These are phyloP conservation scores for Tipula unca DNA, from an alignment of 2,888 invertebrate species.

Conservation along the genomic window DNA sequence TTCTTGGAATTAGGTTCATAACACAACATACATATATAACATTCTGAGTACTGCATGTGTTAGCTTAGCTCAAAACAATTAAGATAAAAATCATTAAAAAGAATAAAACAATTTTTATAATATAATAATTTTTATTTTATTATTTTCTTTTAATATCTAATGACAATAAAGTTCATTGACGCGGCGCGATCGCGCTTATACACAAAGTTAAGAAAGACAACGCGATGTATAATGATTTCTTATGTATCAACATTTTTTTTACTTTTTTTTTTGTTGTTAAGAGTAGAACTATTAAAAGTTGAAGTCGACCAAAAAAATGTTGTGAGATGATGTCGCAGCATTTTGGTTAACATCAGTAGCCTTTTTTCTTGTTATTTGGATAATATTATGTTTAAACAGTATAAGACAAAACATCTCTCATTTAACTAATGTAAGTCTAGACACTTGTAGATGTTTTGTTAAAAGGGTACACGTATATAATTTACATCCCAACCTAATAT, in stretches of 20 bases:
- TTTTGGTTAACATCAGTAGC: neutral
- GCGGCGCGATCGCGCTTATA: neutral
- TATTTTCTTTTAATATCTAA: neutral
- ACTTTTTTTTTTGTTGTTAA: neutral
- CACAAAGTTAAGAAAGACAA: neutral
- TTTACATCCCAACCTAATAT: neutral
- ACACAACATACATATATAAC: too few relatives aligned
- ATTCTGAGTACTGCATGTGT: neutral
- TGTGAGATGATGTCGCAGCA: neutral
- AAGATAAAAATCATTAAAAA: conserved; percentile 3
- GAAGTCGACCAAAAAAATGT: neutral
- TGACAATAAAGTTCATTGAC: conserved; percentile 14
- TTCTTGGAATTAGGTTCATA: neutral
- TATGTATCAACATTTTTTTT: neutral
- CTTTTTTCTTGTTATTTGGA: neutral
- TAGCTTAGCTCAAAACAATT: neutral
- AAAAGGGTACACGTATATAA: neutral
- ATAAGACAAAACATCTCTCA: neutral
- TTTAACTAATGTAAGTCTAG: neutral
- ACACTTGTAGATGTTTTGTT: neutral
- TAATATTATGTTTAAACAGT: neutral
- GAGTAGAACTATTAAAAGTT: neutral
- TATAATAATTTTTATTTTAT: neutral
- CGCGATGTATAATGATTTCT: neutral
- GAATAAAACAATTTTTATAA: neutral